Evolutionary conservation across 2,797 vertebrate genomes (phyloP), one percentile per base, ranked within the genome.

Genomic region (Enteromius fasciolatus): DNA sequence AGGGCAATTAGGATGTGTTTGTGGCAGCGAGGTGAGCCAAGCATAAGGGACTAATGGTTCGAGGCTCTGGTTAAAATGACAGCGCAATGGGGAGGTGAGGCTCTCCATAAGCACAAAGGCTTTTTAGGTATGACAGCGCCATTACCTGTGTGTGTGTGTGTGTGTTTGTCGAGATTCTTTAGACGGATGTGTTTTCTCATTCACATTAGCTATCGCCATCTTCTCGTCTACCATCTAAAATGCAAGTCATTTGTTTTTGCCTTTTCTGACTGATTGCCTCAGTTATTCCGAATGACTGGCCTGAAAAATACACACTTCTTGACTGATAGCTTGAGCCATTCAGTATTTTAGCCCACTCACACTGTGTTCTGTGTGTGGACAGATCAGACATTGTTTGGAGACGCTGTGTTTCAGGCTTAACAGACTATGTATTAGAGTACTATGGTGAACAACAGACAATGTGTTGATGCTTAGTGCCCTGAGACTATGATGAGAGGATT

Each of bases 211-310:
- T 87, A 80, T 86, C 73, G 82, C 86, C 82, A 84, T 88, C 87
- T 86, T 87, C 84, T 84, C 77, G 64, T 84, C 82, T 81, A 85
- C 83, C 86, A 86, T 85, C 82, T 87, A 86, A 89, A 89, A 87
- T 87, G 85, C 75, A 59, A 89, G 83, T 88, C 82, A 85, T 88
- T 90, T 89, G 86, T 91, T 89, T 91, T 85, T 84, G 86, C 86
- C 80, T 77, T 85, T 90, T 86, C 88, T 90, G 87, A 90, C 86
- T 86, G 86, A 90, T 89, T 89, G 87, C 86, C 80, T 85, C 86
- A 81, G 85, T 90, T 88, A 89, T 89, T 90, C 86, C 89, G 83
- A 87, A 84, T 88, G 90, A 88, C 90, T 89, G 86, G 78, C 76
- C 80, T 89, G 86, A 91, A 90, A 88, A 90, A 90, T 89, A 84